Base-by-base conservation (phyloP, 2,888 invertebrate species). In the Flabesymbios commensalis region DNA sequence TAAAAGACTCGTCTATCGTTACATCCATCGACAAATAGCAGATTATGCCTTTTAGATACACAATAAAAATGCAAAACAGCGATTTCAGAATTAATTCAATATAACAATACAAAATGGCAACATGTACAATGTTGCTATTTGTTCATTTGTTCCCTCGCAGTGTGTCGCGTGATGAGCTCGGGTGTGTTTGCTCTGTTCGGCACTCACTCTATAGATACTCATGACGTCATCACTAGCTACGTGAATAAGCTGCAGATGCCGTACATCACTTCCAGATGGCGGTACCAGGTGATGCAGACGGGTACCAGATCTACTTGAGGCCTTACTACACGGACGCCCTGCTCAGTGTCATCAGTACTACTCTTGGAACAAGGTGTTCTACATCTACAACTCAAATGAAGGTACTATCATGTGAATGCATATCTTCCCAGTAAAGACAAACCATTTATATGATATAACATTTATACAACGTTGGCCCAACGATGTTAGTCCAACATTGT, bases 241-340 rank as follows among this genome's bases (percentile, higher is more conserved):
- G 75, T 76, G 42, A 69, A 74, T 43, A 74, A 77, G 7, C 72
- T 80, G 59, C 69, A 75, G 47, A 72, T 80, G 63, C 80, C 81
- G 4, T 77, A 73, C 59, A 71, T 78, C 47, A 76, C 79, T 24
- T 65, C 76, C 3, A 75, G 29, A 71, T 74, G 31, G 67, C 77
- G 17, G 67, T 76, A 19, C 32, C 64, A 7, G 32, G 51, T 1
- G 65, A 68, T 54, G 63, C 64, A n/a, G 51, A 51, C 29, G 65
- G 65, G n/a, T 81, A 71, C 64, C 74, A 76, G 49, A 66, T 81
- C 57, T 75, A 75, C 83, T 90, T 98, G 90, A 88, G 94, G 67
- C 98, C 98, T 39, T 92, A 96, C 84, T 95, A 95, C 84, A 93
- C 95, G 83, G 90, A 90, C 77, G 95, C 97, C 61, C 91, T 98